Base-by-base conservation (phyloP, 1,140 invertebrate species). In the Drosophila pandora region DNA sequence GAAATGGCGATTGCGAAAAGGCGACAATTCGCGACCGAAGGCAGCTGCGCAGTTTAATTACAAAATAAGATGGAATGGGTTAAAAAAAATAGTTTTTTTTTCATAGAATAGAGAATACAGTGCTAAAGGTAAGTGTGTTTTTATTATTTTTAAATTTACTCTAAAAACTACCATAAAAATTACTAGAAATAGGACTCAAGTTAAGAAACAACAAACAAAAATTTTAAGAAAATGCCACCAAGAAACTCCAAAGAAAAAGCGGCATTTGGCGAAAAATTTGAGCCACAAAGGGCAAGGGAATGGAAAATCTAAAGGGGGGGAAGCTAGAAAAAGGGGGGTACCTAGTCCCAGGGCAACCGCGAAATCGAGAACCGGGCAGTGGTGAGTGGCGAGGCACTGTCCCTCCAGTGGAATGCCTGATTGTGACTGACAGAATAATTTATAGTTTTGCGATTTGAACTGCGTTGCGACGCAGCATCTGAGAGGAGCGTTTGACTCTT, bases 351-450 rank as follows among this genome's bases (percentile, higher is more conserved):
- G 53, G 49, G 63, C 48, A 54, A 81, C 78, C 78, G 72, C 78
- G 73, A 81, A 81, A 76, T 81, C 78, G 67, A 81, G 78, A 81
- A 81, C 48, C 64, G 39, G 39, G 67, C 57, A 49, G 69, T 4
- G 34, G 34, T 9, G 32, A 32, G 32, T 10, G 32, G 32, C 7
- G 64, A 74, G 76, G 71, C 80, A 85, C 77, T 80, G 63, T 39
- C 49, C 49, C 13, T 43, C 17, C 17, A 17, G 17, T 17, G 17
- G 41, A 43, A 47, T 47, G 43, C 43, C 21, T 47, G 68, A 76
- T 85, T 84, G 60, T 73, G 81, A 85, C 62, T 69, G 81, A 77
- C 73, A 76, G 72, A 52, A 84, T 83, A 84, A 84, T 79, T 84
- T 80, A 79, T 84, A 65, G 80, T 65, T 79, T 72, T 57, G 61